Conservation (phyloP, 2,888 invertebrate genomes). For the Amphipoea oculea region DNA sequence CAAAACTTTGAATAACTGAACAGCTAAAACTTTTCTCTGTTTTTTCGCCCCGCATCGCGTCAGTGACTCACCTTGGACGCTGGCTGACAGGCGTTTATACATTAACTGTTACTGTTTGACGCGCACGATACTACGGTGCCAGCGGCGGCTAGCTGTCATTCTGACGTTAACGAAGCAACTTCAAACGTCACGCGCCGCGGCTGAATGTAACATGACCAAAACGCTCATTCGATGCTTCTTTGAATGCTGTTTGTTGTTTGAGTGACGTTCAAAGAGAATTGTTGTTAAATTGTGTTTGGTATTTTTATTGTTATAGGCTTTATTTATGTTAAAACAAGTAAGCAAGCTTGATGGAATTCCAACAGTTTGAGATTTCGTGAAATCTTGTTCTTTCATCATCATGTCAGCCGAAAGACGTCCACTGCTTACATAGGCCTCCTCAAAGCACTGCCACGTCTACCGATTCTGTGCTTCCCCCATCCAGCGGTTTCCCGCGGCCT, state of each 20-base stretch:
- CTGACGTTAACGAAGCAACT: slow-evolving; percentile 18
- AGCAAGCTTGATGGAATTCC: neutral
- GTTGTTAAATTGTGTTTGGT: neutral
- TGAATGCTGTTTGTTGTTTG: slow-evolving; percentile 9
- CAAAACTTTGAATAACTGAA: neutral
- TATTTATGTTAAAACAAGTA: neutral
- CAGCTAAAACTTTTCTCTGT: neutral
- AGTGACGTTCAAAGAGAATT: neutral
- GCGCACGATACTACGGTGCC: neutral
- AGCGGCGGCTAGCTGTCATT: neutral
- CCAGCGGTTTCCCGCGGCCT: neutral
- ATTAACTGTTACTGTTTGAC: neutral
- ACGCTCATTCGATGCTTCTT: neutral
- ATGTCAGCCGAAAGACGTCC: neutral
- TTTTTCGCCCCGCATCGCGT: neutral
- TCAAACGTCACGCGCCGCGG: neutral
- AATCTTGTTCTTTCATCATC: neutral
- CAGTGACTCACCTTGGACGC: neutral
- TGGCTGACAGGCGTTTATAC: neutral
- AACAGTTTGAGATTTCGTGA: neutral
- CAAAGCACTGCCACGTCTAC: too few relatives aligned
- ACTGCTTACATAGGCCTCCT: neutral
- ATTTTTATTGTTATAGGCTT: neutral
- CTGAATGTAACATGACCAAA: neutral
- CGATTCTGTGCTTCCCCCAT: neutral